Base-by-base conservation (phyloP, 1,140 invertebrate genomes). In the Drosophila tristis region DNA sequence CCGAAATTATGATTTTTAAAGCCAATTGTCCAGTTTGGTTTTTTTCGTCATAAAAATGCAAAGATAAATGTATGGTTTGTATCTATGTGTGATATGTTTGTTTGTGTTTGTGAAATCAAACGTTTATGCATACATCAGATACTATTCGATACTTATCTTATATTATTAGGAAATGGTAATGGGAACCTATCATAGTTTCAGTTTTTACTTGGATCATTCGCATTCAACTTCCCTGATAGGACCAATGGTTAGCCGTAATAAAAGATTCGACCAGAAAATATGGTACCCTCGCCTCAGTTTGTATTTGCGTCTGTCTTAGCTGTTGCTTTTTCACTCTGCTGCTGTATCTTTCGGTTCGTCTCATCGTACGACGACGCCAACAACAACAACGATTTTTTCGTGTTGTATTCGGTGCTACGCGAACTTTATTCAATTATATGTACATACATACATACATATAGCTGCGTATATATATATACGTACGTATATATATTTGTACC, bases 321-420 rank as follows among this genome's bases (percentile, higher is more conserved):
- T 86, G 64, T 74, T 87, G 74, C 68, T 86, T 71, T 58, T 70
- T 65, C 60, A 57, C 43, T 78, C 29, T 78, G 80, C 65, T 82
- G 80, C 72, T 84, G 80, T 76, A 80, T 84, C 80, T 85, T 78
- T 82, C 79, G 79, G 79, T 80, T 61, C 44, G 78, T 35, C 47
- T 80, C 73, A 55, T 63, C 51, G 56, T 60, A 51, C 75, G 66
- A 73, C 61, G 60, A 71, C 29, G 31, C 60, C 58, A 75, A 67
- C 53, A 58, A 67, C 53, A 58, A 48, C 53, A 58, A 48, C 57
- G 50, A 53, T 51, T 42, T 59, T 61, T 66, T 80, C 72, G 64
- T 74, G 55, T 47, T 51, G 53, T 57, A 49, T 73, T 78, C 57
- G 59, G 48, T 29, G 57, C 61, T 78, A 59, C 48, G 65, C 54